These are phyloP conservation scores for Bryconaethiops microstoma DNA, from an alignment of 2,797 vertebrate species.

Conservation along the genomic window DNA sequence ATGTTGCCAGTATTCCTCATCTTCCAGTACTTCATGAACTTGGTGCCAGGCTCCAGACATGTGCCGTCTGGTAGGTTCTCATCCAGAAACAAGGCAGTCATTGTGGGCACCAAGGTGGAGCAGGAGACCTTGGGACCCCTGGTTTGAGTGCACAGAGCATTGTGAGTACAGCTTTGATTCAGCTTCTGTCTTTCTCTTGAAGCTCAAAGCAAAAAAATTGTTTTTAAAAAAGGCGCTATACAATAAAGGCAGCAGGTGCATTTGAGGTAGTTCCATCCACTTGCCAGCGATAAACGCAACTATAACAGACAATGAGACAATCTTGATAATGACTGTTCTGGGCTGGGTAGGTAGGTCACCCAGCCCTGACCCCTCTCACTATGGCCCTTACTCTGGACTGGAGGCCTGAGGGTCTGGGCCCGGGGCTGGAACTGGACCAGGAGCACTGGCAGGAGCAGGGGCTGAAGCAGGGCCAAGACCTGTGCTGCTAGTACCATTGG, in stretches of 20 bases:
- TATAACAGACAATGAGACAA: conserved; percentile 64
- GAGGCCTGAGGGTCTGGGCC: conserved; percentile 84
- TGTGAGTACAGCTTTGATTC: conserved; percentile 63
- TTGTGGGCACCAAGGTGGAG: conserved; percentile 88
- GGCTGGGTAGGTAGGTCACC: conserved; percentile 59
- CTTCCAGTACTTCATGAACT: conserved; percentile 98
- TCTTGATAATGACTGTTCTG: conserved; percentile 61
- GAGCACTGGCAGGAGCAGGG: conserved; percentile 69
- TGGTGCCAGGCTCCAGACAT: conserved; percentile 89
- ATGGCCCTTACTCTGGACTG: conserved; percentile 87
- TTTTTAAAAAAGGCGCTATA: conserved; percentile 63
- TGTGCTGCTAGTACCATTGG: conserved; percentile 77
- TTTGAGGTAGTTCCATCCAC: conserved; percentile 85
- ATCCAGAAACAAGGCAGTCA: conserved; percentile 96
- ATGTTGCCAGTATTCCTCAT: conserved; percentile 97
- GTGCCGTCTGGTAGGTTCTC: conserved; percentile 98
- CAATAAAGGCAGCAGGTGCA: conserved; percentile 77
- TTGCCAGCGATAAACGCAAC: conserved; percentile 78
- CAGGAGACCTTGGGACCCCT: conserved; percentile 88
- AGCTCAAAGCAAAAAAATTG: conserved; percentile 76
- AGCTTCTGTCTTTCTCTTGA: conserved; percentile 71
- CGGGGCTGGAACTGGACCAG: conserved; percentile 76
- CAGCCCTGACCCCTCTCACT: conserved; percentile 61
- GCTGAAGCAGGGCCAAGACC: conserved; percentile 66
- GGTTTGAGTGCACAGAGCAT: conserved; percentile 70